Evolutionary conservation across 2,888 invertebrate genomes (phyloP), one percentile per base, ranked within the genome.

Genomic region (Temnothorax ravouxi): DNA sequence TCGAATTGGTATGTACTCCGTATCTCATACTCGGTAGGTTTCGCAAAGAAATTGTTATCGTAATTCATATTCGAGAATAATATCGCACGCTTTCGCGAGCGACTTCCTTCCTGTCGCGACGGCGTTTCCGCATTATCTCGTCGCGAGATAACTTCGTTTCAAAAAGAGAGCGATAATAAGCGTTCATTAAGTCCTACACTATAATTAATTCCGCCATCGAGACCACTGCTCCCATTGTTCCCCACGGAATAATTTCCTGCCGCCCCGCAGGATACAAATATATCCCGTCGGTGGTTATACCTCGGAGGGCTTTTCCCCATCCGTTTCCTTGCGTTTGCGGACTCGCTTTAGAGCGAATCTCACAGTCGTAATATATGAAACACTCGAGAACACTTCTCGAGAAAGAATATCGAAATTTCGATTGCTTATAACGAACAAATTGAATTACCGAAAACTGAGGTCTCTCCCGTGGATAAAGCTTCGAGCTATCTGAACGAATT

Each of bases 181-280:
- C 54, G 74, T 80, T 80, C 79, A 72, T 80, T 80, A 80, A 80
- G 38, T 38, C 21, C 74, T 59, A 47, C 38, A n/a, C 79, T 59
- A 72, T 80, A 80, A 80, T 80, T 80, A 80, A 80, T 80, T 72
- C 74, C 74, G 47, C 79, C 47, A 76, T 76, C 76, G 76, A 76
- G 52, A 76, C 64, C 50, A 59, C 59, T 25, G 59, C 47, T 72
- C 47, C 21, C 25, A 80, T 80, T 72, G 79, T 80, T 72, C 72
- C 59, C 79, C 8, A 13, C 13, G 79, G 79, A 59, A 80, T 80
- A 80, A 80, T 72, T 59, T 38, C 38, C 74, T 47, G 59, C n/a
- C 41, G 29, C 1, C 21, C 50, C 54, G n/a, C 54, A 38, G 79
- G 79, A 61, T 80, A 80, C 74, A 72, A 80, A 72, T 72, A 79